A percentile compares a stretch with the other conserved stretches of the same genome.
These are phyloP conservation scores for Aurelia aurita DNA, from an alignment of 30 jellyfish, hydroid and myxozoan genomes.

Conservation along the genomic window DNA sequence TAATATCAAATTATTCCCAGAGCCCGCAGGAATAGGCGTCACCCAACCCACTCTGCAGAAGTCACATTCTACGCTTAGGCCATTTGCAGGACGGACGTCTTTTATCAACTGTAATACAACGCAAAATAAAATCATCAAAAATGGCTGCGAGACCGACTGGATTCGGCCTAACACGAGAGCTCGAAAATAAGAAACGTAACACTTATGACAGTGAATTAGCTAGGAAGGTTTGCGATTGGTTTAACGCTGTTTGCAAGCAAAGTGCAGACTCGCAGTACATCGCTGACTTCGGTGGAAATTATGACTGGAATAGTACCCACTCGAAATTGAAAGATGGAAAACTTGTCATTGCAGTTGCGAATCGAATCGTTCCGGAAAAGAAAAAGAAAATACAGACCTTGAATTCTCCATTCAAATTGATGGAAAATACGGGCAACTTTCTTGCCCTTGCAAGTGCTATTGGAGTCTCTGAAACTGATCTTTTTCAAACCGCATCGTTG, in stretches of 20 bases:
- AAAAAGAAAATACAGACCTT: slow-evolving; percentile 51
- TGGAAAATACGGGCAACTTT: slow-evolving; percentile 55
- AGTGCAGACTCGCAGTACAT: slow-evolving; percentile 31
- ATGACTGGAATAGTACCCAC: slow-evolving; percentile 31
- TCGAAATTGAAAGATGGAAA: slow-evolving; percentile 56
- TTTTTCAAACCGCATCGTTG: slow-evolving; percentile 48
- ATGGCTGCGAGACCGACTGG: slow-evolving; percentile 56
- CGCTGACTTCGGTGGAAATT: slow-evolving; percentile 36
- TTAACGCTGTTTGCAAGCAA: slow-evolving; percentile 45
- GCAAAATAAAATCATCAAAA: no score
- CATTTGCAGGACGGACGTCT: no score
- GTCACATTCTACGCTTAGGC: no score
- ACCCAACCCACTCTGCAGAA: no score
- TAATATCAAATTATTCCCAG: no score
- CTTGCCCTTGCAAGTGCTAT: slow-evolving; percentile 16
- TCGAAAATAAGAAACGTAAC: slow-evolving; percentile 32
- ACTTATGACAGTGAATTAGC: slow-evolving; percentile 30
- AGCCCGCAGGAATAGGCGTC: no score
- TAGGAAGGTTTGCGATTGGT: slow-evolving; percentile 36
- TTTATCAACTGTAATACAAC: no score
- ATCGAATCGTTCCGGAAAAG: neutral
- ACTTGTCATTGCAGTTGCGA: slow-evolving; percentile 46
- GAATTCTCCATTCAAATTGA: slow-evolving; percentile 51
- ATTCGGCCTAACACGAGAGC: slow-evolving; percentile 48
- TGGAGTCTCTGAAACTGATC: slow-evolving; percentile 42